A percentile compares a stretch with the other conserved stretches of the same genome.
phyloP scores from a whole-genome alignment of 2,797 vertebrate species.

The Alauda arvensis region DNA sequence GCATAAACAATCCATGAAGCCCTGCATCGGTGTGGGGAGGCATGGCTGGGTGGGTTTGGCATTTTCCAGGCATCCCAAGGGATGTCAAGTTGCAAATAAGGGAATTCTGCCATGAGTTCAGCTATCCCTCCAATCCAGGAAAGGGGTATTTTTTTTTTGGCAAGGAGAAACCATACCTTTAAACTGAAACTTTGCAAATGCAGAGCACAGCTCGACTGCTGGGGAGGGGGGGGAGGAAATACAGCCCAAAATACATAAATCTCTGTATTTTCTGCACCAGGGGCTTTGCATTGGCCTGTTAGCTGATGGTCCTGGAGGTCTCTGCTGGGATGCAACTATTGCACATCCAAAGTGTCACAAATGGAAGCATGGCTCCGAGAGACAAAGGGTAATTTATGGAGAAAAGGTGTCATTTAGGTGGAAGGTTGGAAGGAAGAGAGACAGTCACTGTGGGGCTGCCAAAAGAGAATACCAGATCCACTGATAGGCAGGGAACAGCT shows the following conservation, averaged over 20 bases:
- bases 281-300: slow-evolving; percentile 10
- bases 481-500: slow-evolving; percentile 1
- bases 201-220: background rate
- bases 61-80: background rate
- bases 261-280: slow-evolving; percentile 35
- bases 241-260: background rate
- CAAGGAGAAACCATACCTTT: background rate
- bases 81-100: background rate
- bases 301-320: background rate
- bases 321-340: slow-evolving; percentile 14
- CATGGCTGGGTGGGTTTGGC: background rate
- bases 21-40: accelerated
- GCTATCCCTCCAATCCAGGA: background rate
- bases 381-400: slow-evolving; percentile 63
- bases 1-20: background rate
- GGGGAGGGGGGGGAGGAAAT: too few species aligned
- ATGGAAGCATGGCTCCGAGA: slow-evolving; percentile 19
- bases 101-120: background rate
- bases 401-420: slow-evolving; percentile 56
- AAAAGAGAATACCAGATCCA: background rate
- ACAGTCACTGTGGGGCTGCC: slow-evolving; percentile 12
- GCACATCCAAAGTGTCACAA: slow-evolving; percentile 46
- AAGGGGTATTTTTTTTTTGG: background rate
- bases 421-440: slow-evolving; percentile 19
- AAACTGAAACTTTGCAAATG: background rate